Conservation (phyloP, 2,888 invertebrate species). For the Ectropis crepuscularia region DNA sequence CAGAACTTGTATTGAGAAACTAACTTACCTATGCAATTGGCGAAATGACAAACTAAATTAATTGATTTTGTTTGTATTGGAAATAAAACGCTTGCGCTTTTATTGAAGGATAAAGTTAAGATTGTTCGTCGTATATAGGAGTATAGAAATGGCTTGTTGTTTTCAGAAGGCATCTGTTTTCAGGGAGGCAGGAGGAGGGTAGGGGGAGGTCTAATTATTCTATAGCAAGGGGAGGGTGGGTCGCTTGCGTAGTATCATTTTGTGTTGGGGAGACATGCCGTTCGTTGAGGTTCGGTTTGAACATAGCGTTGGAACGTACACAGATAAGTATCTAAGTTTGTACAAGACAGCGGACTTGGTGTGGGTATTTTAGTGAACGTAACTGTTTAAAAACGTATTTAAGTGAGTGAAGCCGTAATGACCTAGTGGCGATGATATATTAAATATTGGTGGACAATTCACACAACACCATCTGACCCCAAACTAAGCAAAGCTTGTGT, state of each 20-base stretch:
- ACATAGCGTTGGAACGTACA: neutral
- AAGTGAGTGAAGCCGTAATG: too few relatives aligned
- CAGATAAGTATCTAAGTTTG: too few relatives aligned
- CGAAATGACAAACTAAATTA: too few relatives aligned
- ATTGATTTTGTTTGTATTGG: neutral
- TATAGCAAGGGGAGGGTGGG: neutral
- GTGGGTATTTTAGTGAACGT: too few relatives aligned
- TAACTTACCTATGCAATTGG: too few relatives aligned
- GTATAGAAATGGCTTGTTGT: conserved; percentile 61
- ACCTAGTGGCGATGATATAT: too few relatives aligned
- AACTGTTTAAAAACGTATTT: too few relatives aligned
- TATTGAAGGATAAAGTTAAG: neutral
- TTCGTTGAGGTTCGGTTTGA: conserved; percentile 16
- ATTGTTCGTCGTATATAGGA: conserved; percentile 3
- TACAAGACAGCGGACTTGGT: too few relatives aligned
- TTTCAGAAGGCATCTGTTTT: conserved; percentile 65
- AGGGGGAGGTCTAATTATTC: conserved; percentile 5
- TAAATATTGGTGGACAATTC: too few relatives aligned
- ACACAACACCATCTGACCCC: too few relatives aligned
- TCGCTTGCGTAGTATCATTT: conserved; percentile 15
- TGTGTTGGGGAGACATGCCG: conserved; percentile 22
- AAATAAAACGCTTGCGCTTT: neutral
- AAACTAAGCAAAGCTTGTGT: too few relatives aligned
- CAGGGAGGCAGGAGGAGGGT: conserved; percentile 46
- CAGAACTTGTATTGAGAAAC: conserved; percentile 9